Evolutionary conservation across 2,113 vertebrate genomes (phyloP).

Genomic region (Lophura nycthemera): DNA sequence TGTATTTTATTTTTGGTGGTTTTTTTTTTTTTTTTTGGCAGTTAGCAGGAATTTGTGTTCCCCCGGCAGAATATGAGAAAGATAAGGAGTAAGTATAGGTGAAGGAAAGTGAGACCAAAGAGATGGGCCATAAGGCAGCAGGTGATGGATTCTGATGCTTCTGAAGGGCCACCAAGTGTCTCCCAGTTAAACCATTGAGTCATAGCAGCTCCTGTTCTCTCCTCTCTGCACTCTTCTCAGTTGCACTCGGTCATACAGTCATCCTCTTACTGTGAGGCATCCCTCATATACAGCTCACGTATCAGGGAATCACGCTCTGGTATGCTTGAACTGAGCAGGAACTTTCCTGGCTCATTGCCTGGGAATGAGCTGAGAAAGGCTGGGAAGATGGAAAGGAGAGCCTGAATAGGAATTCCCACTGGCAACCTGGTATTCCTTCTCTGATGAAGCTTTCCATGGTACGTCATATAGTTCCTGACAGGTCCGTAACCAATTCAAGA

Average conservation of each 20-base stretch:
- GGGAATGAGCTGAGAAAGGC: background rate
- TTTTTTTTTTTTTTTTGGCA: background rate
- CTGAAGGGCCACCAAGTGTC: background rate
- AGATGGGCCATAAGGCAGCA: background rate
- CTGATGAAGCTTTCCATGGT: background rate
- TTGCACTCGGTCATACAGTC: background rate
- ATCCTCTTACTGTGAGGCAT: rapidly evolving
- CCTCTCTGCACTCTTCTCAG: background rate
- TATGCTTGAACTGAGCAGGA: background rate
- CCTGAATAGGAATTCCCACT: background rate
- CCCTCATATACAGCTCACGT: rapidly evolving
- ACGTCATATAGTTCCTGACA: background rate
- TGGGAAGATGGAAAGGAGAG: background rate
- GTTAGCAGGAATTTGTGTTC: background rate
- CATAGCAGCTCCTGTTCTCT: background rate
- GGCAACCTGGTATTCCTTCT: background rate
- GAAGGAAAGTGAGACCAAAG: background rate
- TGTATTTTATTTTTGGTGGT: background rate
- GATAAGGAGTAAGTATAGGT: background rate
- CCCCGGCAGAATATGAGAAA: background rate
- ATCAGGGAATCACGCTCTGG: background rate
- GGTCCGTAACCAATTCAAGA: background rate
- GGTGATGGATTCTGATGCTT: background rate
- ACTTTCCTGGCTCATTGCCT: background rate
- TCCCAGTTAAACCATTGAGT: background rate